Base-by-base conservation (phyloP, 2,888 invertebrate species). In the Leptinotarsa juncta region DNA sequence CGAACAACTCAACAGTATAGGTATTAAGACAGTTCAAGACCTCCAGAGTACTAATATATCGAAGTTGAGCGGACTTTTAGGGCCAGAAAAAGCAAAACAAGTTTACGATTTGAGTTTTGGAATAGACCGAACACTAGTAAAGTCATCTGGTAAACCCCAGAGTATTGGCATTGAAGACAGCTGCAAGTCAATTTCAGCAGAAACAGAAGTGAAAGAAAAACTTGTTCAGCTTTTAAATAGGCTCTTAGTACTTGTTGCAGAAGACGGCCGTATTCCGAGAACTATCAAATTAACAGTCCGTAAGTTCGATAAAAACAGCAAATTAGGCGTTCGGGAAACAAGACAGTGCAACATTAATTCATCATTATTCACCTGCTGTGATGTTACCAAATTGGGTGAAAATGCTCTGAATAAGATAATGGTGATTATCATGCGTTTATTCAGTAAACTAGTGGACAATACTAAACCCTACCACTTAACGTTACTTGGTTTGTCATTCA, bases 121-220 rank as follows among this genome's bases (percentile, higher is more conserved):
- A n/a, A 91, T 93, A 74, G 96, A 96, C 86, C 90, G 90, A 78
- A 90, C 91, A 77, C 89, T 90, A 69, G 94, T 96, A 1, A 94
- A 94, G 83, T 90, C 92, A 74, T 92, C 92, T 55, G 95, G 94
- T 4, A 93, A 92, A 84, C 95, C 95, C 16, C 94, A 94, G 85
- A 93, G 93, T 77, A 94, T 95, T 83, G 94, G 95, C 23, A 87
- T 95, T 76, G 95, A 95, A 85, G 95, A 95, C 85, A 92, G 94
- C 74, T 95, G 94, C 86, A 92, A 91, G 82, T 91, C 92, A 73
- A 92, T 95, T 69, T 93, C 93, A 80, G 90, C 93, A 3, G 92
- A 93, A 81, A 92, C 91, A 73, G 95, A 95, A 84, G 93, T 95
- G 3, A 93, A 93, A 83, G 93, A 93, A 49, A 93, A 94, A 81